These are phyloP conservation scores for Oryzias curvinotus DNA, from an alignment of 2,113 vertebrate genomes.

Conservation along the genomic window DNA sequence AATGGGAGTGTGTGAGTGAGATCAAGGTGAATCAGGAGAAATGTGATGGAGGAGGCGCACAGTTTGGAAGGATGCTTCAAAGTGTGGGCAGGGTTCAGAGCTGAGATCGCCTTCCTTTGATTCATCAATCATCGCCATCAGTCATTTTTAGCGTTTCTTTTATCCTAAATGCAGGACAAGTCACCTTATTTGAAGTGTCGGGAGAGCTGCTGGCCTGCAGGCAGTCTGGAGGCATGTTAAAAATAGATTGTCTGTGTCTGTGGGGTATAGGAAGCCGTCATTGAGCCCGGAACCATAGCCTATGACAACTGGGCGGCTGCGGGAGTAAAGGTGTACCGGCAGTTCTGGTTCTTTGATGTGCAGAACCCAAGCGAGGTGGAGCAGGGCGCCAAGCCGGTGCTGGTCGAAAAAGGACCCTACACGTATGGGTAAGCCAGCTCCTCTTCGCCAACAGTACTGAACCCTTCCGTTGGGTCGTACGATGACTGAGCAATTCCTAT, in stretches of 20 bases:
- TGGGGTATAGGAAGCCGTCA: constrained; percentile 82
- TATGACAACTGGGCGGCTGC: constrained; percentile 85
- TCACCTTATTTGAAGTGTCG: constrained; percentile 36
- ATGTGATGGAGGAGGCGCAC: constrained; percentile 17
- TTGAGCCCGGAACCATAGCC: constrained; percentile 86
- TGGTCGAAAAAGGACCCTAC: constrained; percentile 89
- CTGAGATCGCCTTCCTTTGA: constrained; percentile 9
- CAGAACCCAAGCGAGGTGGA: constrained; percentile 80
- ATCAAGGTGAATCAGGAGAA: constrained; percentile 66
- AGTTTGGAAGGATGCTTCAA: constrained; percentile 22
- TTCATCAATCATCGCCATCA: constrained; percentile 2
- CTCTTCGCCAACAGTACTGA: background rate
- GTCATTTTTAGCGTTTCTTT: background rate
- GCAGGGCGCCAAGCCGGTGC: constrained; percentile 70
- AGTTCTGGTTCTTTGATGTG: constrained; percentile 93
- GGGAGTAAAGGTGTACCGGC: constrained; percentile 81
- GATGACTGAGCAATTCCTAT: background rate
- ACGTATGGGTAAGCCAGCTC: constrained; percentile 83
- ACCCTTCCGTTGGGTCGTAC: background rate
- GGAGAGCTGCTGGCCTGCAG: constrained; percentile 54
- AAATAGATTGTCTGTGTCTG: constrained; percentile 61
- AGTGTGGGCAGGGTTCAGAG: constrained; percentile 27
- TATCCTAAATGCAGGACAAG: constrained; percentile 4
- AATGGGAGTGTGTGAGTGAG: constrained; percentile 16
- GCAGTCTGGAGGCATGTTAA: constrained; percentile 52